These are phyloP conservation scores for Sorex fumeus DNA, from an alignment of 2,113 vertebrate species.

Conservation along the genomic window DNA sequence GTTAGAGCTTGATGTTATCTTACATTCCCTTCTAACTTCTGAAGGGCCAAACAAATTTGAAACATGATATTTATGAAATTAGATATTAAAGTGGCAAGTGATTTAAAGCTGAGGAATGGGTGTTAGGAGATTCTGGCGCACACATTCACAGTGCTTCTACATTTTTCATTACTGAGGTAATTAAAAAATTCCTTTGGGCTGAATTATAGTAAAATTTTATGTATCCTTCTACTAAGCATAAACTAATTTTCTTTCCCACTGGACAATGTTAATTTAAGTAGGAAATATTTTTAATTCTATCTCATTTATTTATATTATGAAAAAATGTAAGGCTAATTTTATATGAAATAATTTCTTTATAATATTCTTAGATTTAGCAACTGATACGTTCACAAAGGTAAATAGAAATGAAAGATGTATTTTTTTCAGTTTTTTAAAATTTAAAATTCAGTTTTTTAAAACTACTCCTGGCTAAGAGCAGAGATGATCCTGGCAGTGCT, in stretches of 20 bases:
- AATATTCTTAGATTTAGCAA: conserved; percentile 61
- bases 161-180: conserved; percentile 86
- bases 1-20: conserved; percentile 78
- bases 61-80: conserved; percentile 83
- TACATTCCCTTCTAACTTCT: conserved; percentile 71
- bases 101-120: conserved; percentile 84
- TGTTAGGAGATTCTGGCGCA: conserved; percentile 78
- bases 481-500: no score
- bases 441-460: no score
- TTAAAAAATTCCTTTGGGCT: conserved; percentile 86
- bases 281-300: conserved; percentile 82
- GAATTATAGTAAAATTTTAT: conserved; percentile 86
- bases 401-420: conserved; percentile 36
- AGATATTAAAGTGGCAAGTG: conserved; percentile 84
- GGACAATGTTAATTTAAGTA: conserved; percentile 85
- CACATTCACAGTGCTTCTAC: conserved; percentile 83
- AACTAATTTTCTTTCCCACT: conserved; percentile 85
- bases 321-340: conserved; percentile 70
- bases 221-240: conserved; percentile 81
- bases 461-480: no score
- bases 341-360: conserved; percentile 63
- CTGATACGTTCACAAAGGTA: conserved; percentile 23
- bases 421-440: neutral
- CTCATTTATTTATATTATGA: conserved; percentile 82
- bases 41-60: conserved; percentile 82